Base-by-base conservation (phyloP, 2,797 vertebrate genomes). In the Podarcis siculus region DNA sequence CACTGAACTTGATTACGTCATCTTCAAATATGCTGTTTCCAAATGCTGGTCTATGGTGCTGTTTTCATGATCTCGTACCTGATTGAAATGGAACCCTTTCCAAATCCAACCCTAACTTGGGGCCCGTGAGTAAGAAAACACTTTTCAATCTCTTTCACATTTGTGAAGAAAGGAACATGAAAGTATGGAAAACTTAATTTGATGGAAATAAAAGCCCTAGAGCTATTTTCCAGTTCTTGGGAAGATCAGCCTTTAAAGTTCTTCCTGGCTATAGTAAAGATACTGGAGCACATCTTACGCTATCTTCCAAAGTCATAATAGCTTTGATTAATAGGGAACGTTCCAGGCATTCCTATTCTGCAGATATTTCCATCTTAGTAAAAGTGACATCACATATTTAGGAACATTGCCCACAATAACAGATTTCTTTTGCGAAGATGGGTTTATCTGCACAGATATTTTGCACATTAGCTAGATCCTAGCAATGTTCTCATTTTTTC, bases 1-100 rank as follows among this genome's bases (percentile, higher is more conserved):
- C 83, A 94, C 94, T 94, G 93, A 94, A 94, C 90, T 93, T 94
- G 92, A 94, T 95, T 89, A 95, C 90, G 92, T 95, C 93, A 93
- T 77, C 95, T 93, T 94, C 82, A 95, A 91, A 89, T 87, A 66
- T 94, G 69, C 35, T 83, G 77, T 94, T 95, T 92, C 80, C 66
- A 95, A 95, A 95, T 89, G 87, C 13, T 94, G 91, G 90, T 87
- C 95, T 91, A 89, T 25, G 88, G 32, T 83, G 69, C 90, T 91
- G 87, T 72, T 91, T 93, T 95, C 61, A 66, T 35, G 58, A 82
- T 67, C n/a, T 73, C 25, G 49, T 21, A 17, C 15, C 39, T 87
- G 71, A 77, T 67, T 76, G 37, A 82, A 82, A 75, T 67, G 23
- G n/a, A 79, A 4, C 5, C 25, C 15, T 58, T 58, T 17, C 66